These are phyloP conservation scores for Centropus unirufus DNA, from an alignment of 2,113 vertebrate genomes.

Conservation along the genomic window DNA sequence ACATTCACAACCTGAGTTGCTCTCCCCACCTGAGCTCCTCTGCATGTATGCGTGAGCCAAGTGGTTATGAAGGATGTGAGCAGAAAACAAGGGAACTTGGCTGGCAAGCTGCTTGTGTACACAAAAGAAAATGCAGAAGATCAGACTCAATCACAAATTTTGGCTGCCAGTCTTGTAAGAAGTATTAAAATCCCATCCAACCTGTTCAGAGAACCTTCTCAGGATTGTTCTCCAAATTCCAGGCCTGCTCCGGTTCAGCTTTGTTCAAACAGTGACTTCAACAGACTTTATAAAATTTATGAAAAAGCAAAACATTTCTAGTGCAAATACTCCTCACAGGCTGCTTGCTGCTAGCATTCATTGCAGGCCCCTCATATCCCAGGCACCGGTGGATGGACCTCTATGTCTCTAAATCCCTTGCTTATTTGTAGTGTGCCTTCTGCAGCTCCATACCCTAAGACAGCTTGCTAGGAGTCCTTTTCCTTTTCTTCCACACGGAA, in stretches of 20 bases:
- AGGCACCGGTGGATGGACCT: neutral
- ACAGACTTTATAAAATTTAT: neutral
- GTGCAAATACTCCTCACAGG: neutral
- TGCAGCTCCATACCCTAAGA: neutral
- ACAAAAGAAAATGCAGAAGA: neutral
- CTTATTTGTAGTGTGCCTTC: neutral
- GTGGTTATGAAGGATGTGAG: neutral
- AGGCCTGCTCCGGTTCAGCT: neutral
- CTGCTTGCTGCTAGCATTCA: neutral
- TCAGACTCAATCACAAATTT: neutral
- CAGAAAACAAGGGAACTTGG: neutral
- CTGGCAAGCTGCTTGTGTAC: neutral
- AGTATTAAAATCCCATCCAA: neutral
- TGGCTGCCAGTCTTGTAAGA: neutral
- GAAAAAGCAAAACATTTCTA: neutral
- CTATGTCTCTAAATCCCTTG: neutral
- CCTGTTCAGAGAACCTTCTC: neutral
- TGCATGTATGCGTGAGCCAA: rapidly evolving
- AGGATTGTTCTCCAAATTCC: neutral
- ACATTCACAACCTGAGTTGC: neutral
- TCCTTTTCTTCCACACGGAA: neutral
- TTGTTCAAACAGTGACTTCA: neutral
- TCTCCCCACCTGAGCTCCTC: neutral
- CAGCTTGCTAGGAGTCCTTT: neutral
- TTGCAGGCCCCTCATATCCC: neutral